These are phyloP conservation scores for Hirundichthys speculiger DNA, from an alignment of 2,113 vertebrate species.

Conservation along the genomic window DNA sequence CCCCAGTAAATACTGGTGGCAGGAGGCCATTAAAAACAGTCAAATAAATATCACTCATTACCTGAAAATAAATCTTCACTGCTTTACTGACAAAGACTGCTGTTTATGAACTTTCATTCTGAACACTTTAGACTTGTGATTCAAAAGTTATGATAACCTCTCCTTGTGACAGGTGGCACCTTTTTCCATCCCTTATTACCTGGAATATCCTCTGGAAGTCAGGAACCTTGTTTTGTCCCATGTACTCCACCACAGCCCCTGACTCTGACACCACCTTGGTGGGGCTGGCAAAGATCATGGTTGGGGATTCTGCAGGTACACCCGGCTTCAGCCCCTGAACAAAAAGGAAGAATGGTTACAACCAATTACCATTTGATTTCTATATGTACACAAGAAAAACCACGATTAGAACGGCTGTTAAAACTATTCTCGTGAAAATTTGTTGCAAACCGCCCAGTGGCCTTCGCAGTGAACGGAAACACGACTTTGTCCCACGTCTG, in stretches of 20 bases:
- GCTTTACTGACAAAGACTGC: too few relatives aligned
- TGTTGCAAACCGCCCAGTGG: background rate
- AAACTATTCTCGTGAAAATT: too few relatives aligned
- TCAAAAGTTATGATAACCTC: too few relatives aligned
- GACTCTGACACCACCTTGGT: conserved; percentile 82
- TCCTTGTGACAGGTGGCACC: background rate
- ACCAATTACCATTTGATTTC: background rate
- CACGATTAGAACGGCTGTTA: background rate
- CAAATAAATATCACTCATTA: too few relatives aligned
- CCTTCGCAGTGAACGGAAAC: background rate
- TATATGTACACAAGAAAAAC: background rate
- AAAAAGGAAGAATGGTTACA: conserved; percentile 36
- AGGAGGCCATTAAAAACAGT: too few relatives aligned
- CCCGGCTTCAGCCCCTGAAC: conserved; percentile 86
- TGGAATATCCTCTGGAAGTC: conserved; percentile 91
- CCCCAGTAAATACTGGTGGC: too few relatives aligned
- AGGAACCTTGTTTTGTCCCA: conserved; percentile 86
- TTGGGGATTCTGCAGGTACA: conserved; percentile 80
- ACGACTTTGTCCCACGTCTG: background rate
- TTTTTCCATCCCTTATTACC: conserved; percentile 71
- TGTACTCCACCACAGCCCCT: conserved; percentile 69
- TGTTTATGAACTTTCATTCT: too few relatives aligned
- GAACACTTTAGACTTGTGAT: too few relatives aligned
- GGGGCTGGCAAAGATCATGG: conserved; percentile 86
- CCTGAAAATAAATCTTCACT: too few relatives aligned